Conservation (phyloP, 2,797 vertebrate species). For the Sphenopsis melanotis region DNA sequence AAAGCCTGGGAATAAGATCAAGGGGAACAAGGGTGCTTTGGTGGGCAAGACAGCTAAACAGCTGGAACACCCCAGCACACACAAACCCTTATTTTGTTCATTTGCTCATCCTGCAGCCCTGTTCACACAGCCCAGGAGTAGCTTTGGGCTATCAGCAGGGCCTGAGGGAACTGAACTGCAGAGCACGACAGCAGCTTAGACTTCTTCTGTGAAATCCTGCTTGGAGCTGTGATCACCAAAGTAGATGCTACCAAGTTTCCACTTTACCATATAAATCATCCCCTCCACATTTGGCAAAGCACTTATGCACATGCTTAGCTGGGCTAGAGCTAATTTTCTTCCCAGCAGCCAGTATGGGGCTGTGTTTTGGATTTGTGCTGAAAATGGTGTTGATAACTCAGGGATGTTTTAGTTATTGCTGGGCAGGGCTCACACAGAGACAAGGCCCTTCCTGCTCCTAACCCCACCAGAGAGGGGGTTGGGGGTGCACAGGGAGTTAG, state of each 20-base stretch:
- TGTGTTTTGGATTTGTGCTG: neutral
- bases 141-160: neutral
- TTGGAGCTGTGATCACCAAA: neutral
- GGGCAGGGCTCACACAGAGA: neutral
- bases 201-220: neutral
- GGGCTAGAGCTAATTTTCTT: neutral
- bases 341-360: neutral
- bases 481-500: neutral
- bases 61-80: neutral
- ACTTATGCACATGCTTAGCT: slow-evolving; percentile 5
- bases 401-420: neutral
- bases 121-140: neutral
- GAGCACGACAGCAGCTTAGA: neutral
- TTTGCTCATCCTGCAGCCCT: neutral
- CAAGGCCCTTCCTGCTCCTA: neutral
- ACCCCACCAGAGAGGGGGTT: neutral
- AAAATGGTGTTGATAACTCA: neutral
- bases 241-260: neutral
- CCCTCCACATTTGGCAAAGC: neutral
- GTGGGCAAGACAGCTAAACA: neutral
- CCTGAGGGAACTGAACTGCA: neutral
- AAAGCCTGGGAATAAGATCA: neutral
- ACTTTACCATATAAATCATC: slow-evolving; percentile 21
- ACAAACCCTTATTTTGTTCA: neutral
- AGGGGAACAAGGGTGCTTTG: neutral